A percentile compares a stretch with the other conserved stretches of the same genome.
Conservation (phyloP, 2,888 invertebrate species). For the Meta bourneti region DNA sequence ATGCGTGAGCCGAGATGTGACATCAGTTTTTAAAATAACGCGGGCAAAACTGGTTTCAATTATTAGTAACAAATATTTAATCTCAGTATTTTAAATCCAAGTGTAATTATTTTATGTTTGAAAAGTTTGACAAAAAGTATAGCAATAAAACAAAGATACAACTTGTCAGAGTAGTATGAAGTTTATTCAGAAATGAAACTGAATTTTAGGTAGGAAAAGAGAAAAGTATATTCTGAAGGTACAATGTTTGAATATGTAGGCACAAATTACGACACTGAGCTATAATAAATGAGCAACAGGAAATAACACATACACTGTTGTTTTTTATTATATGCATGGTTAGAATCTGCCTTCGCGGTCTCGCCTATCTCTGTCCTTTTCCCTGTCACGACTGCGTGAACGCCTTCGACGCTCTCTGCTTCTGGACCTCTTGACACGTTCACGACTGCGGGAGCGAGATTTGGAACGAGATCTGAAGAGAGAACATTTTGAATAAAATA, state of each 20-base stretch:
- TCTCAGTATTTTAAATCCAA: too few relatives aligned
- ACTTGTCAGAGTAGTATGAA: not conserved
- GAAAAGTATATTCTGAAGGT: constrained; percentile 20
- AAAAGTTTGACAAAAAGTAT: too few relatives aligned
- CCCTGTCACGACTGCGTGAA: constrained; percentile 71
- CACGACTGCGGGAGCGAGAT: constrained; percentile 76
- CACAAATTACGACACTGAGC: not conserved
- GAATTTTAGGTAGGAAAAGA: constrained; percentile 12
- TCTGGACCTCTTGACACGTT: constrained; percentile 80
- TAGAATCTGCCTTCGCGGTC: constrained; percentile 75
- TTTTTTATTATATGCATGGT: not conserved
- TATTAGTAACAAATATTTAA: too few relatives aligned
- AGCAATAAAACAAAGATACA: too few relatives aligned
- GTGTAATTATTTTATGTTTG: too few relatives aligned
- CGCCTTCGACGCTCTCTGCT: constrained; percentile 78
- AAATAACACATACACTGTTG: not conserved
- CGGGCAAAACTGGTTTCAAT: too few relatives aligned
- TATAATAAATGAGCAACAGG: constrained; percentile 17
- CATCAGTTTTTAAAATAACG: too few relatives aligned
- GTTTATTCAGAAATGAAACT: not conserved
- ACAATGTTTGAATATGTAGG: constrained; percentile 2
- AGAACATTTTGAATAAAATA: not conserved
- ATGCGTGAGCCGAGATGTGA: too few relatives aligned
- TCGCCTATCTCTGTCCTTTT: constrained; percentile 61
- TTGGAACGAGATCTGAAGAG: constrained; percentile 57